Base-by-base conservation (phyloP, 2,888 invertebrate species). In the Heliconius erato region DNA sequence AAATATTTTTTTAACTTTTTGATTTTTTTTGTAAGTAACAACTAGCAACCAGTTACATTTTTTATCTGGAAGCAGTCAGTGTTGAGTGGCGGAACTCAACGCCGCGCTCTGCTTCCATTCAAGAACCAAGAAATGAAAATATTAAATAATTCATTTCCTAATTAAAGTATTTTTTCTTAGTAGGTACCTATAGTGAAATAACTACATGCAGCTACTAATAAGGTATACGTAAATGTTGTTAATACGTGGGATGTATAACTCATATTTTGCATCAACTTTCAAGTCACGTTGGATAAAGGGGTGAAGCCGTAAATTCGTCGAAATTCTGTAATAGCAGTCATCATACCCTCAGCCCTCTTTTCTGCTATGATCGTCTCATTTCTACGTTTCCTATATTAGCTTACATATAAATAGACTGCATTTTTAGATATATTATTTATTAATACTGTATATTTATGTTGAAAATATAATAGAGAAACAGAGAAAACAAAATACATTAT, bases 241-340 rank as follows among this genome's bases (percentile, higher is more conserved):
- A 84, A 7, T 76, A 85, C 82, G 68, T 69, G 85, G 82, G 84
- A 86, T 89, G 91, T 92, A 90, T 91, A 79, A 83, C 86, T 89
- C 92, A 92, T 85, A 86, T 82, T 67, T 78, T 79, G 40, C 79
- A 81, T 90, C 88, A 85, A 86, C 83, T 88, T 87, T 87, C 93
- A 86, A 89, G 91, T 94, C 94, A 94, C 94, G 94, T 94, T 87
- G 84, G 84, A 85, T 88, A 89, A 93, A 94, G 92, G 93, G 93
- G 92, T 93, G 91, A 92, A 90, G 91, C 88, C 89, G 91, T 91
- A 91, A 93, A 93, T 92, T 92, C 89, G 87, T 89, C 88, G 90
- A 93, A 92, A 93, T 92, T 91, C 89, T 89, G 89, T 92, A 92
- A 94, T 92, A 89, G 88, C 89, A 90, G 89, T 92, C 93, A 92